These are phyloP conservation scores for Otocyon megalotis DNA, from an alignment of 2,113 vertebrate species.

Conservation along the genomic window DNA sequence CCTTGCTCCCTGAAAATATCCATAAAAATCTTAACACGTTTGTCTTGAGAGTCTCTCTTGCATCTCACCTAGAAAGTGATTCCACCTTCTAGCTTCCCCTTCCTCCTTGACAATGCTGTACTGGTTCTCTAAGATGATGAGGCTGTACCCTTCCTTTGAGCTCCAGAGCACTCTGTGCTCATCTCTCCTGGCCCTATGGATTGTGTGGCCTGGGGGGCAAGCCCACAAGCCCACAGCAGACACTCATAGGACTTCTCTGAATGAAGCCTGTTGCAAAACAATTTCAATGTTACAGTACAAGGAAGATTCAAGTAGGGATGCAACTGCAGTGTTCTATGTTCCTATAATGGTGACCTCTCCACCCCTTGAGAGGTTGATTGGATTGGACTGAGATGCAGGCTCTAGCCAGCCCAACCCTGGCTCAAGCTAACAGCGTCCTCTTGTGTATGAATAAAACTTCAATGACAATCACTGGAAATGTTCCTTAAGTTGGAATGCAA, in stretches of 20 bases:
- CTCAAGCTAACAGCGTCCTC: constrained; percentile 33
- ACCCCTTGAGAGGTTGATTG: not conserved
- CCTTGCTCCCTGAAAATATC: not conserved
- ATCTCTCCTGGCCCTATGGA: not conserved
- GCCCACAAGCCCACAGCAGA: not conserved
- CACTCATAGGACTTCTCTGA: not conserved
- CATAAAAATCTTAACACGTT: not conserved
- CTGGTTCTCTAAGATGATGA: not conserved
- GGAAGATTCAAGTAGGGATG: not conserved
- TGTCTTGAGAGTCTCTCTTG: not conserved
- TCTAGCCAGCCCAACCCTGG: not conserved
- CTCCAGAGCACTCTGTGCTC: not conserved
- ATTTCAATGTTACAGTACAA: not conserved
- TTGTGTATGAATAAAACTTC: constrained; percentile 27
- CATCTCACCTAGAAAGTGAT: not conserved
- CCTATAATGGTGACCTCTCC: not conserved
- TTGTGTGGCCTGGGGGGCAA: not conserved
- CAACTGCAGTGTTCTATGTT: no score
- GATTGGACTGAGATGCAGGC: not conserved
- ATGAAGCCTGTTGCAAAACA: not conserved
- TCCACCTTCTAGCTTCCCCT: not conserved
- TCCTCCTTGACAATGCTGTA: not conserved
- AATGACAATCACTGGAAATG: constrained; percentile 28
- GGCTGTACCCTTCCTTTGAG: not conserved
- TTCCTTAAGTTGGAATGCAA: constrained; percentile 50